These are phyloP conservation scores for Toxostoma redivivum DNA, from an alignment of 2,113 vertebrate genomes.

Conservation along the genomic window DNA sequence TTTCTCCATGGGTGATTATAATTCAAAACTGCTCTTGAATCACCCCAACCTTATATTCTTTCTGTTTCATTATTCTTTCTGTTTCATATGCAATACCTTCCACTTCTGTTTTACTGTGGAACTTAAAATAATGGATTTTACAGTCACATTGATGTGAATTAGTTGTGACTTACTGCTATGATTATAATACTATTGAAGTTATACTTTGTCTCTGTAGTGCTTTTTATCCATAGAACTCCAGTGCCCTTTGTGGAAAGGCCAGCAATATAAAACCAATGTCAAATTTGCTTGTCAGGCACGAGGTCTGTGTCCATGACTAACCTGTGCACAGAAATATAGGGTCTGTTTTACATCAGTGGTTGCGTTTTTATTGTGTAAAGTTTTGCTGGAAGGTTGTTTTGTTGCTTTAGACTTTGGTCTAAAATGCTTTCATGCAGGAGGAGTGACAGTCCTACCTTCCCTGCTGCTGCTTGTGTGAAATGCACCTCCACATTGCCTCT, in stretches of 20 bases:
- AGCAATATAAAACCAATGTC: background rate
- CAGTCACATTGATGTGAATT: background rate
- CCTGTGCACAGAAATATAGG: background rate
- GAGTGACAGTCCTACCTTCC: background rate
- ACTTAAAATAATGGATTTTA: background rate
- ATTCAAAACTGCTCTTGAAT: background rate
- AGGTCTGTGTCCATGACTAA: background rate
- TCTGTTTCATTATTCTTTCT: background rate
- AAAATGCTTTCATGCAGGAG: background rate
- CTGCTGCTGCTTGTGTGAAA: background rate
- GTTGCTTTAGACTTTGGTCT: background rate
- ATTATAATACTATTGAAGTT: background rate
- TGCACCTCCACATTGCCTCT: accelerated
- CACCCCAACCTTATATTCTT: background rate
- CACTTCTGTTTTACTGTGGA: background rate
- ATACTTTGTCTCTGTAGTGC: background rate
- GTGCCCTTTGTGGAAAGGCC: background rate
- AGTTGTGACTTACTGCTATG: background rate
- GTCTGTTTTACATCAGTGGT: background rate
- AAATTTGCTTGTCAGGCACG: background rate
- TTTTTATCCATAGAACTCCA: background rate
- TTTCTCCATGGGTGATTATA: background rate
- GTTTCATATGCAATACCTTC: background rate
- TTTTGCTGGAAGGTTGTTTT: background rate
- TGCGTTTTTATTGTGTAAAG: background rate